Evolutionary conservation across 2,888 invertebrate species (phyloP), one percentile per base, ranked within the genome.

Genomic region (Pammene aurita): DNA sequence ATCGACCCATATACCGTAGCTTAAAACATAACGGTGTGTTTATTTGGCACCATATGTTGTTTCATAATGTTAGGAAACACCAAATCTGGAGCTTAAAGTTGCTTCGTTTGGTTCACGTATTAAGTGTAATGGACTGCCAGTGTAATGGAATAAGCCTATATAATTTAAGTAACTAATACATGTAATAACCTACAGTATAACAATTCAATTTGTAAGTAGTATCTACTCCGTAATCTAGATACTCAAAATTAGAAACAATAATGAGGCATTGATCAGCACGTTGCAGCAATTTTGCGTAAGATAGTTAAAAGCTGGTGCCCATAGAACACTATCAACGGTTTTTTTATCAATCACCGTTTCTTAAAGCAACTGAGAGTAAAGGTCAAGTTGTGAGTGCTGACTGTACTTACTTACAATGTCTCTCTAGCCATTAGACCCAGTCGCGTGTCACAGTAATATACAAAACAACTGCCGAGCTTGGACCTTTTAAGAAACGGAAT

Each of bases 401-500:
- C n/a, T n/a, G n/a, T n/a, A n/a, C n/a, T n/a, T n/a, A n/a, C n/a
- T n/a, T n/a, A n/a, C n/a, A n/a, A 48, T 41, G 38, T 50, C 41
- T 50, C 38, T 26, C 38, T n/a, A 50, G 52, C 38, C 41, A 52
- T 64, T 64, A 64, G 11, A 34, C 16, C 44, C 44, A 26, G 44
- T 63, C 34, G 63, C 61, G 66, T 61, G 60, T 58, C 58, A 67
- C 18, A 42, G 18, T n/a, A 38, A 61, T 60, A 18, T 18, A 13
- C 14, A 14, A 16, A 61, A 46, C 55, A 67, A 67, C 38, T 44
- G 46, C 16, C 56, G n/a, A 34, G 9, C 64, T 81, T 80, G 75
- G 79, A 77, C 76, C 83, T 81, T 82, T 85, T 83, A 83, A 84
- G 84, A 81, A 83, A 81, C 80, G 80, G 83, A 84, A 85, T 80